Conservation (phyloP, 2,888 invertebrate species). For the Perizoma affinitatum region DNA sequence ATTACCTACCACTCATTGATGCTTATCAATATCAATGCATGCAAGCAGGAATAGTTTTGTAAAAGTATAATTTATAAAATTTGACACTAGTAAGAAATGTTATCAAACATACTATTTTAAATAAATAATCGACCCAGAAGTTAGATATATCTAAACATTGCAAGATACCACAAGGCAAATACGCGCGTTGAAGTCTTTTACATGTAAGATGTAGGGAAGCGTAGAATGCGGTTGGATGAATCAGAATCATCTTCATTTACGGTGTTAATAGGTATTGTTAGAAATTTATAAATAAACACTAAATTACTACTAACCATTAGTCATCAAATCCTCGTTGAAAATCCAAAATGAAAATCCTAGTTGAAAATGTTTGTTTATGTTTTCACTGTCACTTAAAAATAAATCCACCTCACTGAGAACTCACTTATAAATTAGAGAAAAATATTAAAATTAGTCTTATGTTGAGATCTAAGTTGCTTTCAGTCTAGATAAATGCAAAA, state of each 20-base stretch:
- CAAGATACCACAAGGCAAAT: slow-evolving; percentile 23
- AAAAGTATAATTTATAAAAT: too few relatives aligned
- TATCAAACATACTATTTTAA: too few relatives aligned
- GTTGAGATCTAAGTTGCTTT: slow-evolving; percentile 82
- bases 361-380: slow-evolving; percentile 60
- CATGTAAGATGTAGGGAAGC: slow-evolving; percentile 40
- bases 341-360: slow-evolving; percentile 69
- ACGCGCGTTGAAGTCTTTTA: slow-evolving; percentile 81
- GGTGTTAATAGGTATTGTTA: slow-evolving; percentile 23
- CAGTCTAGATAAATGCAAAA: slow-evolving; percentile 78
- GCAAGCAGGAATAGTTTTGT: too few relatives aligned
- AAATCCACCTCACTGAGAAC: slow-evolving; percentile 71
- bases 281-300: slow-evolving; percentile 16
- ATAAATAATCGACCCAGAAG: not conserved
- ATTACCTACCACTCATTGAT: too few relatives aligned
- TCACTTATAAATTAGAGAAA: slow-evolving; percentile 70
- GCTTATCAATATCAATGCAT: too few relatives aligned
- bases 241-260: slow-evolving; percentile 8
- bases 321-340: slow-evolving; percentile 58
- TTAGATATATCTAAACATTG: slow-evolving; percentile 6
- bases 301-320: slow-evolving; percentile 62
- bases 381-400: slow-evolving; percentile 74
- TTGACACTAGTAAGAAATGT: too few relatives aligned
- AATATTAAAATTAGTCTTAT: slow-evolving; percentile 77
- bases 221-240: not conserved